Evolutionary conservation across 30 jellyfish, hydroid and myxozoan genomes (phyloP), one percentile per base, ranked within the genome.

Genomic region (Clytia hemisphaerica): DNA sequence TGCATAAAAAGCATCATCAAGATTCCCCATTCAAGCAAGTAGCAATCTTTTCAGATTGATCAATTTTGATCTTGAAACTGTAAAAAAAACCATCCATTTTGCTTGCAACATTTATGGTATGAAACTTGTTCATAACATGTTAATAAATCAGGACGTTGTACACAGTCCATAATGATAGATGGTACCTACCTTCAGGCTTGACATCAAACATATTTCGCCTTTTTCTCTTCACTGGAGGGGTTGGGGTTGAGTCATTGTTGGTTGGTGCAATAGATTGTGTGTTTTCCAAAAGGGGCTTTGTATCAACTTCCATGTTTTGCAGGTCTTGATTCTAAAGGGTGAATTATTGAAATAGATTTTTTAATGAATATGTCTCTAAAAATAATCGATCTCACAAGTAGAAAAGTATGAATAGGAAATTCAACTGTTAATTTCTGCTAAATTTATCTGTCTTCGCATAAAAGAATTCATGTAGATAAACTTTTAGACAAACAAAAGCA

Each of bases 201-300:
- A 89, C 84, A 72, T 89, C 98, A 89, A 89, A 89, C 98, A 89
- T 80, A 71, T 78, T 89, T 26, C 93, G 84, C 9, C 95, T 51
- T 48, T 76, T 79, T 58, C 75, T 76, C 72, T 44, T 60, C 30
- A 32, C 63, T 5, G 55, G 40, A 22, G 37, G 70, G 14, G 31
- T 21, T 28, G 27, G 46, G 18, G 58, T 35, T 22, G 32, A 4
- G 18, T 15, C 61, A 24, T 72, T 76, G 60, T 46, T 46, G 6
- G 53, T 57, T n/a, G n/a, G n/a, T n/a, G n/a, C n/a, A n/a, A n/a
- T n/a, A 57, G 70, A n/a, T 33, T 57, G n/a, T n/a, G n/a, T n/a
- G n/a, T n/a, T n/a, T n/a, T n/a, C n/a, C n/a, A n/a, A n/a, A n/a
- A n/a, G n/a, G n/a, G n/a, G n/a, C n/a, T n/a, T n/a, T n/a, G n/a